Base-by-base conservation (phyloP, 2,888 invertebrate species). In the Papilio protenor region DNA sequence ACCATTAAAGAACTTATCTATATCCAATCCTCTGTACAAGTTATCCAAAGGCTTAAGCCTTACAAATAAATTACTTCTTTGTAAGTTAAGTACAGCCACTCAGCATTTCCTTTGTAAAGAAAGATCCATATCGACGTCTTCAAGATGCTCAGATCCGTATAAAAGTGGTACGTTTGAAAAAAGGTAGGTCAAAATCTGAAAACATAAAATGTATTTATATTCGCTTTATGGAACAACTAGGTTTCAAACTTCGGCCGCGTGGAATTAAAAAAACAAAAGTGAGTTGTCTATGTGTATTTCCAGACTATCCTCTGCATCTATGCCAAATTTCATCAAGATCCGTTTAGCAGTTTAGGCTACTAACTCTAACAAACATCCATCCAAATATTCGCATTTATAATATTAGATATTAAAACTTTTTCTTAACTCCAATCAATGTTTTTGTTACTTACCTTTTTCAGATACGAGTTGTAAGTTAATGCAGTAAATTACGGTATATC, bases 41-140 rank as follows among this genome's bases (percentile, higher is more conserved):
- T 69, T 45, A 69, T 45, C n/a, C 66, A 66, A 66, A 66, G 66
- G 66, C 66, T 66, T 40, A 66, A 40, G 14, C 18, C 21, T 21
- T 45, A 69, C 66, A 40, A 69, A 69, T 40, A 66, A 66, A 66
- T 69, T 12, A 69, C 45, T 21, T n/a, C 45, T 45, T 69, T 69
- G 45, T 69, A 8, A 45, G 66, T 12, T n/a, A 69, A 69, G 66
- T 69, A 69, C 66, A 21, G 66, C 40, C 66, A 45, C 66, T 69
- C 66, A 69, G 40, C 21, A 69, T 69, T 45, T 69, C 66, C 66
- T 69, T 69, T 69, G 45, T 69, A 21, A 16, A 59, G 45, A 59
- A 57, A 73, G 73, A 73, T 73, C 40, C 45, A 59, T 73, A 73
- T 73, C 73, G 40, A 73, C 57, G 33, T 40, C 40, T 69, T 69